phyloP scores from a whole-genome alignment of 2,113 vertebrate genomes.

The Suricata suricatta region DNA sequence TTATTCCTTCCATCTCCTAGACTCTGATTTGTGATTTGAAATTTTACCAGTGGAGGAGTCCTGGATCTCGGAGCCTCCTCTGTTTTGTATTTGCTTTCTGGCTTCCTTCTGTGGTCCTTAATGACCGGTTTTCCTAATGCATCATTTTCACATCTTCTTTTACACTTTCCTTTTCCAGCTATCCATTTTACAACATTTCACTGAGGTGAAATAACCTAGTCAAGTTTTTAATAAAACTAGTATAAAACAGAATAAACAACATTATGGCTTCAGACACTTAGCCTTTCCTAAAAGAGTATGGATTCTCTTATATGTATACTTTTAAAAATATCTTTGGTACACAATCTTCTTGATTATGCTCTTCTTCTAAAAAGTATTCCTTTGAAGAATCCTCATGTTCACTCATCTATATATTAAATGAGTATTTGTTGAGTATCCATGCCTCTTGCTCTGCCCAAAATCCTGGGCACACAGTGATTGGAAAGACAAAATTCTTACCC shows the following conservation, averaged over 20 bases:
- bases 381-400: neutral
- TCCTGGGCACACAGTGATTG: neutral
- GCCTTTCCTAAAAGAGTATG: slow-evolving; percentile 31
- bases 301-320: neutral
- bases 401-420: neutral
- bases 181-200: slow-evolving; percentile 58
- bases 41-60: neutral
- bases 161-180: slow-evolving; percentile 18
- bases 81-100: neutral
- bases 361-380: slow-evolving; percentile 9
- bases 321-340: slow-evolving; percentile 41
- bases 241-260: slow-evolving; percentile 46
- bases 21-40: rapidly evolving
- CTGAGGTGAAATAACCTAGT: slow-evolving; percentile 30
- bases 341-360: neutral
- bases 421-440: neutral
- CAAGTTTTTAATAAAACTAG: slow-evolving; percentile 23
- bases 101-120: slow-evolving; percentile 47
- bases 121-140: neutral
- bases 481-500: neutral
- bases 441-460: neutral
- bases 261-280: slow-evolving; percentile 56
- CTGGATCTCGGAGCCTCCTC: neutral
- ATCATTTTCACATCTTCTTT: slow-evolving; percentile 44
- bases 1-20: neutral